Evolutionary conservation across 2,797 vertebrate species (phyloP), one percentile per base, ranked within the genome.

Genomic region (Chloroceryle inda): DNA sequence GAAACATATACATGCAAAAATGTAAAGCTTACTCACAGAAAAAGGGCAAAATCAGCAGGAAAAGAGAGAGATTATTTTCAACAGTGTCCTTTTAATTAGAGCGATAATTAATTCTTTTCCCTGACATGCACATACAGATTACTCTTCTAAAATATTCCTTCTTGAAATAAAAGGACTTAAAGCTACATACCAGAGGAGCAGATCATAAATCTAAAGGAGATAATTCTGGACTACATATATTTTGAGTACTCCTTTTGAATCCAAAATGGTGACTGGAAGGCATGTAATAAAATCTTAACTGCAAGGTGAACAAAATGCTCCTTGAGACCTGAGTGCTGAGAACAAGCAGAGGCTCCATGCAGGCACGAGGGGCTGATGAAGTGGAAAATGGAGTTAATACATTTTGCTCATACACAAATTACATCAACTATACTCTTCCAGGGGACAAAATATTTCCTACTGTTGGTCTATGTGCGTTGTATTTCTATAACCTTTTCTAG

Each of bases 101-200:
- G 81, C 15, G 20, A 59, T 71, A 88, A 95, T 95, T 97, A 97
- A 97, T 97, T 96, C 73, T 88, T 91, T 94, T 94, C 83, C 87
- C 40, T 47, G 88, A 89, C 92, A 92, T 49, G 82, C 58, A 76
- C 73, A 93, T 76, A 67, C 47, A 38, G 81, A 96, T 89, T 76
- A 82, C 35, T 82, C 86, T 92, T 76, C 92, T 83, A 59, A 96
- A 95, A 96, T 94, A 91, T 85, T 93, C 87, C 75, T 91, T 85
- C 95, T 92, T 53, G 66, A 96, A 97, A 91, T 88, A 72, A 94
- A 97, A 94, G 96, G 24, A 86, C 96, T 94, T 96, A 83, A 95
- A 94, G 92, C 90, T 92, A 80, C 90, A 74, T 88, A 89, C 68
- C 12, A 10, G 81, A 89, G 89, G 89, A 80, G 52, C 73, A 76